phyloP scores from a whole-genome alignment of 2,888 invertebrate species.

The Tyria jacobaeae region DNA sequence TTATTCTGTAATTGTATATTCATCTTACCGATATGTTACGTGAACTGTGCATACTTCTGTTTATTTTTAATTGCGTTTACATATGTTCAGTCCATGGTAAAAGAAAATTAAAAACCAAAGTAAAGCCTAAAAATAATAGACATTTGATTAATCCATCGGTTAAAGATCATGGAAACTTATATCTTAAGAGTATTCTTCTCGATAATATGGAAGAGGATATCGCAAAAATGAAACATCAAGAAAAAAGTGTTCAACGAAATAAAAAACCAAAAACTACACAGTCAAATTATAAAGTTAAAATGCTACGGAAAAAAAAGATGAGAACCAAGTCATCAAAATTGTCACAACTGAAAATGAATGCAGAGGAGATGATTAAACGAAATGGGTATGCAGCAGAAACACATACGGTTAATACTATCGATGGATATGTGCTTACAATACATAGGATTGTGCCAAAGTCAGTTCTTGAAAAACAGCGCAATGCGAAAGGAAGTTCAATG shows the following conservation, averaged over 20 bases:
- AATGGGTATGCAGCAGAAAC: constrained; percentile 54
- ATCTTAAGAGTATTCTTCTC: not conserved
- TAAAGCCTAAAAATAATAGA: not conserved
- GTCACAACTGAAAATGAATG: not conserved
- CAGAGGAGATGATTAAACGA: constrained; percentile 28
- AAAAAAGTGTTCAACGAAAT: not conserved
- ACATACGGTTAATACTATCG: constrained; percentile 55
- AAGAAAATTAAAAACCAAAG: not conserved
- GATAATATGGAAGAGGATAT: not conserved
- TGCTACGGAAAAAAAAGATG: not conserved
- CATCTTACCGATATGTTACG: not conserved
- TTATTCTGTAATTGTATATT: not conserved
- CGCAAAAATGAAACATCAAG: not conserved
- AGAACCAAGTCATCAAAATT: not conserved
- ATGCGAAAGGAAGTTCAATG: not conserved
- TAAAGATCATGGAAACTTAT: not conserved
- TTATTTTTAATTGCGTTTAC: not conserved
- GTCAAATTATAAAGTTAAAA: too few species aligned
- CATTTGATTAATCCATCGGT: not conserved
- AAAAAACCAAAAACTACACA: not conserved
- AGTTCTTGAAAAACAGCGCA: not conserved
- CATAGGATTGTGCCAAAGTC: constrained; percentile 50
- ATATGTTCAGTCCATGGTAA: not conserved
- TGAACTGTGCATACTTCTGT: not conserved
- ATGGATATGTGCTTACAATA: constrained; percentile 58